phyloP scores from a whole-genome alignment of 2,113 vertebrate genomes.

The Chionis minor region DNA sequence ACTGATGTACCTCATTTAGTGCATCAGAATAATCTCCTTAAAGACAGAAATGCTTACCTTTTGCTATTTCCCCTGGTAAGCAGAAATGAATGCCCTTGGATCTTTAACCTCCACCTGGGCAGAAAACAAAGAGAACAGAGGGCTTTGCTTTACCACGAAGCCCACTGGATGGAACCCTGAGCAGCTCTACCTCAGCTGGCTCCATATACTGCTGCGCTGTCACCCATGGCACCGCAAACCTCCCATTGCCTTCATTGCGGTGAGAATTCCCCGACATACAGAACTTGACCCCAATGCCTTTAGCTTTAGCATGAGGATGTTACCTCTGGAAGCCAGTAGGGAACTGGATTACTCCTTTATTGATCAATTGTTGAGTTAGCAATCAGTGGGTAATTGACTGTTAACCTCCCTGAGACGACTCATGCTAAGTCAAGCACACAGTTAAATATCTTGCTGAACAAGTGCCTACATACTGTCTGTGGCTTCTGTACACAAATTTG shows the following conservation, averaged over 20 bases:
- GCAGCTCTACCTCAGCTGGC: too few relatives aligned
- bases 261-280: neutral
- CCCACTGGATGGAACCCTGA: neutral
- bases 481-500: neutral
- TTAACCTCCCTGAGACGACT: neutral
- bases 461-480: neutral
- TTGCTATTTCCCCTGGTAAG: neutral
- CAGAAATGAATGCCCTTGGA: neutral
- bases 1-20: neutral
- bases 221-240: neutral
- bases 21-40: neutral
- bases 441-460: constrained; percentile 1
- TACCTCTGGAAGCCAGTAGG: neutral
- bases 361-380: constrained; percentile 2
- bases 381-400: constrained; percentile 23
- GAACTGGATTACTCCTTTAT: neutral
- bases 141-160: accelerated
- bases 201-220: neutral
- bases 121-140: neutral
- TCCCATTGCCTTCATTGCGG: neutral
- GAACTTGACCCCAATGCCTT: neutral
- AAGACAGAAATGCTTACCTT: neutral
- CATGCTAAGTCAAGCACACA: neutral
- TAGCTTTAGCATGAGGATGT: neutral
- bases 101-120: neutral